Conservation (phyloP, 2,888 invertebrate genomes). For the Drosophila basisetae region DNA sequence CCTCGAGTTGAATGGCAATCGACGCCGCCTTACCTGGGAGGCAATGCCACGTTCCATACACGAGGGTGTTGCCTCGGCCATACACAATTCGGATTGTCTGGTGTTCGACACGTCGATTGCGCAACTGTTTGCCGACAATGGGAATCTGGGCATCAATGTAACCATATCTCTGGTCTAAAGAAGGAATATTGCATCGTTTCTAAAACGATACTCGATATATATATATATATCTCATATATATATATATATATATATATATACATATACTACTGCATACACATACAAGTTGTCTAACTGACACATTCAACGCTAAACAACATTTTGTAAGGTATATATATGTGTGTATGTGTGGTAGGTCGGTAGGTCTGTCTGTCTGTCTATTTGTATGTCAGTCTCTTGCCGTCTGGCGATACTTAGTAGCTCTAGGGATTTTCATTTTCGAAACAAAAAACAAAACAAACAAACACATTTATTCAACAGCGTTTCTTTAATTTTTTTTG, state of each 20-base stretch:
- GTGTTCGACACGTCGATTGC: conserved; percentile 99
- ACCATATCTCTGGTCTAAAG: conserved; percentile 95
- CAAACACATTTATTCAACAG: conserved; percentile 32
- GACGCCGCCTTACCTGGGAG: conserved; percentile 98
- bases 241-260: conserved; percentile 2
- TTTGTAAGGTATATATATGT: conserved; percentile 14
- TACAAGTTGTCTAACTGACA: conserved; percentile 23
- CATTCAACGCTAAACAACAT: conserved; percentile 20
- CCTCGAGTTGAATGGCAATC: conserved; percentile 97
- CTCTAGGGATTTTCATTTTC: conserved; percentile 45
- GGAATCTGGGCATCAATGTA: conserved; percentile 99
- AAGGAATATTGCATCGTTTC: conserved; percentile 57
- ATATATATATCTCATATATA: neutral
- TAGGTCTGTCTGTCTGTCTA: conserved; percentile 28
- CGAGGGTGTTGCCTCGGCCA: conserved; percentile 99
- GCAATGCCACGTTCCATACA: conserved; percentile 99
- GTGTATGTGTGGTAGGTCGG: conserved; percentile 30
- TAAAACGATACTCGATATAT: conserved; percentile 56
- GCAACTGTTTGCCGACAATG: conserved; percentile 99
- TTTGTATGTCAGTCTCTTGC: conserved; percentile 47
- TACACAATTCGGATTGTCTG: conserved; percentile 98
- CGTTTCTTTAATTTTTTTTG: conserved; percentile 45
- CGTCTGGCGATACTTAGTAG: conserved; percentile 45
- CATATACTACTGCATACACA: conserved; percentile 15
- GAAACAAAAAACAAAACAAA: conserved; percentile 8